Evolutionary conservation across 2,797 vertebrate genomes (phyloP), one percentile per base, ranked within the genome.

Genomic region (Bradypodion ventrale): DNA sequence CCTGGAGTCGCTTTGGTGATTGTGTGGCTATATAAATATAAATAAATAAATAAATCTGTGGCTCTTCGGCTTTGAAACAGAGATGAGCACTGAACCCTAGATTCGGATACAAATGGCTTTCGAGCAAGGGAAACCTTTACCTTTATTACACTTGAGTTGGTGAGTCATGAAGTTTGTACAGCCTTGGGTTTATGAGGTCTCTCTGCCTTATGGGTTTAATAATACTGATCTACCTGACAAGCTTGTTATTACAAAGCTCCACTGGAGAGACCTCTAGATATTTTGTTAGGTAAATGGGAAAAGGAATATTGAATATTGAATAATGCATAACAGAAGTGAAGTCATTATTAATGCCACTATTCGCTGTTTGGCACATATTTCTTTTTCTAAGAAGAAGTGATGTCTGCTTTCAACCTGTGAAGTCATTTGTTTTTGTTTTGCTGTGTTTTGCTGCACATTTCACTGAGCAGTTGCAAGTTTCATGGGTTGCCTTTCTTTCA

Each of bases 321-420:
- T 46, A 75, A 75, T 74, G 35, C 60, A 79, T 35, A 40, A 32
- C 35, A 75, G 77, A 32, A 59, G 59, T 49, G 69, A 63, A 63
- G 66, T 66, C 59, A 52, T 72, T 63, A 73, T 79, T 79, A 65
- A 74, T 42, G n/a, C 46, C 27, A 21, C 46, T 83, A 74, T 74
- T 74, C 72, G 42, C 9, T 21, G 52, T 15, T 56, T 21, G 19
- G 19, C 21, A 56, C 21, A 19, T 56, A 21, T 21, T 56, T 56
- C 13, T n/a, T 52, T 52, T 75, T 8, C 19, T 23, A 32, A 66
- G 32, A 35, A 13, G n/a, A 46, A 23, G 12, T 32, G 46, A 66
- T 42, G 27, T 74, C 72, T 66, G 21, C 49, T 52, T 65, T 32
- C 19, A 35, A 8, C 40, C 5, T 42, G 19, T 32, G n/a, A 70